A percentile compares a stretch with the other conserved stretches of the same genome.
phyloP scores from a whole-genome alignment of 2,888 invertebrate species.

The Mythimna ferrago region DNA sequence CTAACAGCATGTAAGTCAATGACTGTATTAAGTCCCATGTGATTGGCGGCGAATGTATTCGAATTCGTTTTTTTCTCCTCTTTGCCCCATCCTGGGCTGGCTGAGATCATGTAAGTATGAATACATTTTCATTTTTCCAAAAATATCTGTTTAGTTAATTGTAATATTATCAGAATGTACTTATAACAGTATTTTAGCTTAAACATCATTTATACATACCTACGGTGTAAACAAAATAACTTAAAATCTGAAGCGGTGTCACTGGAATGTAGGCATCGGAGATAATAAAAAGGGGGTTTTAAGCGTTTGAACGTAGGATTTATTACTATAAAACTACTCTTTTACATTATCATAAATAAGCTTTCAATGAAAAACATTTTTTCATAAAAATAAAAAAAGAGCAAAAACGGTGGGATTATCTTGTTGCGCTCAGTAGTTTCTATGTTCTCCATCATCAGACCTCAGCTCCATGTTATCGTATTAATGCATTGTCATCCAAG shows the following conservation, averaged over 20 bases:
- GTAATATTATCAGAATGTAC: neutral
- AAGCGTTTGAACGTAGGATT: no score
- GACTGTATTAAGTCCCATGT: constrained; percentile 57
- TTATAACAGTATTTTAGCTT: no score
- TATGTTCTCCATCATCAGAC: no score
- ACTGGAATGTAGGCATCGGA: neutral
- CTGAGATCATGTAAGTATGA: constrained; percentile 47
- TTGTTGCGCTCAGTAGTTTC: no score
- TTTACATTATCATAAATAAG: no score
- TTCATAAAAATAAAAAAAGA: no score
- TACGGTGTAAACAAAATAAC: neutral
- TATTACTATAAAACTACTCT: no score
- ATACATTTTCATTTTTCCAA: constrained; percentile 26
- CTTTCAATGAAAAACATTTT: no score
- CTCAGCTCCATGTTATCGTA: no score
- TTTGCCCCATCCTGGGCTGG: constrained; percentile 51
- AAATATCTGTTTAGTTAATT: neutral
- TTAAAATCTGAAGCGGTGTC: neutral
- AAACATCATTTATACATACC: neutral
- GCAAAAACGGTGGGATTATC: no score
- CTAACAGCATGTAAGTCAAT: constrained; percentile 10
- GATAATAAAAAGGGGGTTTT: no score
- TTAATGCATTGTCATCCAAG: no score
- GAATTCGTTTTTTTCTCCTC: constrained; percentile 48
- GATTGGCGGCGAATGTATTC: constrained; percentile 32